These are phyloP conservation scores for Nematolebias whitei DNA, from an alignment of 2,113 vertebrate genomes.

Conservation along the genomic window DNA sequence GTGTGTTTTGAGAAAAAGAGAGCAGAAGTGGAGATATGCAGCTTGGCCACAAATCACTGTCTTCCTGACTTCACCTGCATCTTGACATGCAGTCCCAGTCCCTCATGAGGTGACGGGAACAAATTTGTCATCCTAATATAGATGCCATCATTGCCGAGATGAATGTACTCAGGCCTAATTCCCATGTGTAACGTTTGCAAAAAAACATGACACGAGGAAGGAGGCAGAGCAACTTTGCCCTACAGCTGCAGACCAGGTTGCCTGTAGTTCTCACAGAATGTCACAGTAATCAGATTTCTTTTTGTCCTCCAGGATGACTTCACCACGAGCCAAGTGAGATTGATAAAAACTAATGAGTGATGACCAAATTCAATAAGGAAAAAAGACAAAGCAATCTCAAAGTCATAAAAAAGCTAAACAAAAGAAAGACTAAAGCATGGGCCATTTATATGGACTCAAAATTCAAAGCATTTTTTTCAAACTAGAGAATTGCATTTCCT, in stretches of 20 bases:
- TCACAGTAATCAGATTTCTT: constrained; percentile 59
- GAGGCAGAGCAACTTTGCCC: constrained; percentile 66
- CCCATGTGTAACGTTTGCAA: constrained; percentile 73
- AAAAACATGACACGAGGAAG: constrained; percentile 66
- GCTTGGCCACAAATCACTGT: constrained; percentile 69
- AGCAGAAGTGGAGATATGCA: constrained; percentile 40
- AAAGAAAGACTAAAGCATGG: neutral
- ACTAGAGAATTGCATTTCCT: too few species aligned
- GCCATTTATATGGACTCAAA: too few species aligned
- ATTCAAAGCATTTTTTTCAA: too few species aligned
- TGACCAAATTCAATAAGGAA: neutral
- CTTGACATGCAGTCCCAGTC: constrained; percentile 76
- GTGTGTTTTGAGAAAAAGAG: constrained; percentile 36
- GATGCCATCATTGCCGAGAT: constrained; percentile 72
- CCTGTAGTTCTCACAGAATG: constrained; percentile 61
- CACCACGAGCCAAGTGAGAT: constrained; percentile 7
- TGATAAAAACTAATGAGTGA: constrained; percentile 33
- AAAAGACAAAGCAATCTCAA: constrained; percentile 13
- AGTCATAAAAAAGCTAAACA: neutral
- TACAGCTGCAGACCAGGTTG: constrained; percentile 63
- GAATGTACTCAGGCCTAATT: constrained; percentile 58
- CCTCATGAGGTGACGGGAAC: constrained; percentile 70
- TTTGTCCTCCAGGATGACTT: constrained; percentile 38
- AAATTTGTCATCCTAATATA: constrained; percentile 79
- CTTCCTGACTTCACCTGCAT: constrained; percentile 69